These are phyloP conservation scores for Alethe diademata DNA, from an alignment of 2,113 vertebrate species.

Conservation along the genomic window DNA sequence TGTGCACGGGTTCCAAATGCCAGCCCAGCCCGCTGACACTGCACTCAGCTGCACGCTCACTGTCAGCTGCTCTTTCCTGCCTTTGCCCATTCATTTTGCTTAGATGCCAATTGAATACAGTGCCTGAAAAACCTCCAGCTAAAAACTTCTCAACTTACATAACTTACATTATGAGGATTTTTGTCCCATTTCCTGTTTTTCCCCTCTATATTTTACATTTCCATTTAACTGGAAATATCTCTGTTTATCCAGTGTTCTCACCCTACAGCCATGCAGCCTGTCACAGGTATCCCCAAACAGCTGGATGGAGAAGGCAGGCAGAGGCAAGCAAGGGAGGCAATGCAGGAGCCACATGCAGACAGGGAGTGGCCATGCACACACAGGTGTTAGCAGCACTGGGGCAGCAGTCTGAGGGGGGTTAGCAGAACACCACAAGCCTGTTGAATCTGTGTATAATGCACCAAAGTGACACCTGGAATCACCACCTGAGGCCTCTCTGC, in stretches of 20 bases:
- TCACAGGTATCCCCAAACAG: background rate
- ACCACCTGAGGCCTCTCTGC: background rate
- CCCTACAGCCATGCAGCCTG: background rate
- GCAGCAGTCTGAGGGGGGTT: background rate
- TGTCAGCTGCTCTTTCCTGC: background rate
- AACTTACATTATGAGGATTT: background rate
- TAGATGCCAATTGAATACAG: background rate
- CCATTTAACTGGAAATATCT: background rate
- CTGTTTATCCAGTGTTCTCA: background rate
- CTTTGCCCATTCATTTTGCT: background rate
- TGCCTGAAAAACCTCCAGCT: background rate
- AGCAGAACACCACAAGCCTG: constrained; percentile 38
- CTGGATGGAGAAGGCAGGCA: background rate
- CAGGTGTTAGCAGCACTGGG: background rate
- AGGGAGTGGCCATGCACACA: constrained; percentile 22
- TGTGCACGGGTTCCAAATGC: background rate
- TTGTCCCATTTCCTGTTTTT: background rate
- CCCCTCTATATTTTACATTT: background rate
- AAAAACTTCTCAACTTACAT: background rate
- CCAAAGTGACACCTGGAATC: background rate
- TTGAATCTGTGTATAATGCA: constrained; percentile 72
- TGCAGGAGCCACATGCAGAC: background rate
- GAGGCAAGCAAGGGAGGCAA: background rate
- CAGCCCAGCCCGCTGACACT: background rate
- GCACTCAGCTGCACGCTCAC: background rate